A percentile compares a stretch with the other conserved stretches of the same genome.
Evolutionary conservation across 2,113 vertebrate genomes (phyloP).

Genomic region (Aegotheles bennettii): DNA sequence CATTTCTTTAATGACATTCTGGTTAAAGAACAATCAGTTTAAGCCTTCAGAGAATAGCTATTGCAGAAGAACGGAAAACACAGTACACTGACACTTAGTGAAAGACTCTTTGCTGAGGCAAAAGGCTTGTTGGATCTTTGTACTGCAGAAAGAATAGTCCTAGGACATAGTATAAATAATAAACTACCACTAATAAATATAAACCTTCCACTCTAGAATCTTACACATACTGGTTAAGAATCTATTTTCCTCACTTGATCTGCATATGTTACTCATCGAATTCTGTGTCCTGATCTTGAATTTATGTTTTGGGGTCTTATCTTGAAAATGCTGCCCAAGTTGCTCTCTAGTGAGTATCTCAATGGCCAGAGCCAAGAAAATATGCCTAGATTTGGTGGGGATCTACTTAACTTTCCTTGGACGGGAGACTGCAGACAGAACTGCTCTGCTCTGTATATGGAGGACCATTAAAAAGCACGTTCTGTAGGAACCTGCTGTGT

Average conservation of each 20-base stretch:
- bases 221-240: background rate
- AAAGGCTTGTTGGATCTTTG: background rate
- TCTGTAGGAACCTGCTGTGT: fast-evolving
- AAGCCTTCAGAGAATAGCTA: conserved; percentile 15
- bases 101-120: background rate
- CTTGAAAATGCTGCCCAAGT: background rate
- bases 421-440: background rate
- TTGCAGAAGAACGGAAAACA: conserved; percentile 21
- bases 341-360: background rate
- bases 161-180: background rate
- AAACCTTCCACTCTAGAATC: background rate
- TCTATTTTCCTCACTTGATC: background rate
- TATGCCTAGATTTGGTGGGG: background rate
- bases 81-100: background rate
- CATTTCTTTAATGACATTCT: conserved; percentile 34
- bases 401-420: background rate
- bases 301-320: background rate
- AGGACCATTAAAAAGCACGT: background rate
- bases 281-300: background rate
- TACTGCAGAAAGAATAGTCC: background rate
- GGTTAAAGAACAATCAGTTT: conserved; percentile 17
- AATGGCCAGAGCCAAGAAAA: background rate
- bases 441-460: background rate
- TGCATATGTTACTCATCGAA: background rate
- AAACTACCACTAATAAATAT: background rate